These are phyloP conservation scores for Chrysolina haemoptera DNA, from an alignment of 2,888 invertebrate species.

Conservation along the genomic window DNA sequence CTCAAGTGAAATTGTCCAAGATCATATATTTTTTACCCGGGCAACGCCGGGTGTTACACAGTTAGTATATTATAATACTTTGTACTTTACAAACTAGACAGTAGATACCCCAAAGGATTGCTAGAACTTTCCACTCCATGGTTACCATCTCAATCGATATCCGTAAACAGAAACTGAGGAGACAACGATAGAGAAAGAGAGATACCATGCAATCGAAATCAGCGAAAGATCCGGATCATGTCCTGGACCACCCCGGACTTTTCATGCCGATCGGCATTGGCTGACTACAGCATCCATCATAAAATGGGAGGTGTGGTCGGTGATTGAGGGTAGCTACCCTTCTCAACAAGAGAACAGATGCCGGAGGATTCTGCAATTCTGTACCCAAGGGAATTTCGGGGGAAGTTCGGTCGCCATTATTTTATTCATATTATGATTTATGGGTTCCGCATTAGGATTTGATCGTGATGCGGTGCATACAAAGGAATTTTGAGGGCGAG, in stretches of 20 bases:
- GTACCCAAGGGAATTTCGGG: background rate
- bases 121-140: too few species aligned
- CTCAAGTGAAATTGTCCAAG: too few species aligned
- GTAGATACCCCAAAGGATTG: too few species aligned
- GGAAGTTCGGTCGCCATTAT: background rate
- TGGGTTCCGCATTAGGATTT: background rate
- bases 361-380: background rate
- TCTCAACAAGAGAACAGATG: background rate
- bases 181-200: background rate
- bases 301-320: background rate
- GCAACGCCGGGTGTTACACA: too few species aligned
- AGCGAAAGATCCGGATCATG: background rate
- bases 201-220: background rate
- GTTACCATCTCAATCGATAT: too few species aligned
- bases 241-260: constrained; percentile 1
- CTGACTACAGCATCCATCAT: constrained; percentile 19
- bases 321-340: constrained; percentile 8
- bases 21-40: too few species aligned
- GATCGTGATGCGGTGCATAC: background rate
- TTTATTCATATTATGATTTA: background rate
- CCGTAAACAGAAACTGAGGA: too few species aligned
- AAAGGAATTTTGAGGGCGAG: too few species aligned
- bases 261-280: constrained; percentile 3
- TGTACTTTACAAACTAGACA: too few species aligned
- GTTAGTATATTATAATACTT: too few species aligned